Conservation (phyloP, 2,888 invertebrate genomes). For the Leptura quadrifasciata region DNA sequence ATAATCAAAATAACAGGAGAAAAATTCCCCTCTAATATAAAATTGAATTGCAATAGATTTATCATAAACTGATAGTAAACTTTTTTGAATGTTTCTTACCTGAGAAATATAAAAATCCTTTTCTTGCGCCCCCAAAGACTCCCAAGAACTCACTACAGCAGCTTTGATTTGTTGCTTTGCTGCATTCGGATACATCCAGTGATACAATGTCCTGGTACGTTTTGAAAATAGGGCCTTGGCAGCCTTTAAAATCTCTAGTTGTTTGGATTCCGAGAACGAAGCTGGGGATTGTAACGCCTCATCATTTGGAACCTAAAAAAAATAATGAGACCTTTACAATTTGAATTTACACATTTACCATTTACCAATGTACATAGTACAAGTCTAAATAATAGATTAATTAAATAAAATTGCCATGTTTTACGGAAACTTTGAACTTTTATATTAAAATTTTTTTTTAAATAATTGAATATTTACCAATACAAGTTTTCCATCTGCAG, state of each 20-base stretch:
- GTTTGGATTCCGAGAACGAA: slow-evolving; percentile 54
- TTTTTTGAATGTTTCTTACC: too few species aligned
- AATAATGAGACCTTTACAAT: background rate
- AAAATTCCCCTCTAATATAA: too few species aligned
- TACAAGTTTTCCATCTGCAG: slow-evolving; percentile 53
- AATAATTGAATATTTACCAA: slow-evolving; percentile 35
- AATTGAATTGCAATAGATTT: too few species aligned
- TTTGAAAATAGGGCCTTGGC: slow-evolving; percentile 74
- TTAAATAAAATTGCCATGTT: too few species aligned
- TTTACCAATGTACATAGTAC: too few species aligned
- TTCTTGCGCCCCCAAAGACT: slow-evolving; percentile 69
- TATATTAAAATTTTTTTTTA: too few species aligned
- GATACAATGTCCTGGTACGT: slow-evolving; percentile 73
- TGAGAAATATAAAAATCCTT: slow-evolving; percentile 74
- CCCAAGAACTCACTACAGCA: slow-evolving; percentile 72
- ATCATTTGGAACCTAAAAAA: slow-evolving; percentile 47
- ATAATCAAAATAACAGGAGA: too few species aligned
- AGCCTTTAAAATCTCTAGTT: slow-evolving; percentile 71
- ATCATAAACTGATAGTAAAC: too few species aligned
- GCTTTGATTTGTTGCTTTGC: slow-evolving; percentile 72
- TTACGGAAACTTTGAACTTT: too few species aligned
- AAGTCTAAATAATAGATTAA: too few species aligned
- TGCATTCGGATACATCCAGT: slow-evolving; percentile 73
- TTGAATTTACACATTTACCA: too few species aligned
- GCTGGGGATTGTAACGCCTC: slow-evolving; percentile 49